Evolutionary conservation across 2,113 vertebrate species (phyloP).

Genomic region (Patagioenas fasciata): DNA sequence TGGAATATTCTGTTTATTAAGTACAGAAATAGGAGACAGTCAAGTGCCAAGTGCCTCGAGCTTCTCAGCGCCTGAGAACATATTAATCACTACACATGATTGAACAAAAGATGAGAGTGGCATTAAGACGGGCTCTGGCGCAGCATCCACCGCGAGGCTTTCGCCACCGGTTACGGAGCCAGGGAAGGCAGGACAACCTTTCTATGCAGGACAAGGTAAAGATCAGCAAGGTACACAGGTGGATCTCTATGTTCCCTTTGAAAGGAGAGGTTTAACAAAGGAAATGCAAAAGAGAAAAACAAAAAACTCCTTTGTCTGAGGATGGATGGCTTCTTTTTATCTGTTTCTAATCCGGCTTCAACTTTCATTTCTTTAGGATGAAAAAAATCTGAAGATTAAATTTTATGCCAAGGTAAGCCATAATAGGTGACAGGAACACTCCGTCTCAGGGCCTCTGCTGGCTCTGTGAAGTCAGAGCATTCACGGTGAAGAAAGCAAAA

Average conservation of each 20-base stretch:
- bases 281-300: constrained; percentile 24
- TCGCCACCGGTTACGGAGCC: not conserved
- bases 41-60: constrained; percentile 24
- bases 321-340: constrained; percentile 43
- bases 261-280: constrained; percentile 44
- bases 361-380: constrained; percentile 42
- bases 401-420: constrained; percentile 40
- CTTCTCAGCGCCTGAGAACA: not conserved
- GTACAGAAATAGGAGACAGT: constrained; percentile 21
- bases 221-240: not conserved
- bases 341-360: constrained; percentile 53
- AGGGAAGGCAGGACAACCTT: not conserved
- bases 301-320: constrained; percentile 37
- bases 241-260: constrained; percentile 28
- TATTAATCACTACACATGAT: constrained; percentile 11
- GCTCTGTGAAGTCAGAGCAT: constrained; percentile 51
- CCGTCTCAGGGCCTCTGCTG: not conserved
- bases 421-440: constrained; percentile 45
- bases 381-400: constrained; percentile 21
- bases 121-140: not conserved
- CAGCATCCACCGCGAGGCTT: not conserved
- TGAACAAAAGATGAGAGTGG: not conserved
- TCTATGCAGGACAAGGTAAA: not conserved
- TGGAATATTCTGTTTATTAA: constrained; percentile 54
- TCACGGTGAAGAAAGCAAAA: constrained; percentile 29